Conservation (phyloP, 2,113 vertebrate genomes). For the Nymphicus hollandicus region DNA sequence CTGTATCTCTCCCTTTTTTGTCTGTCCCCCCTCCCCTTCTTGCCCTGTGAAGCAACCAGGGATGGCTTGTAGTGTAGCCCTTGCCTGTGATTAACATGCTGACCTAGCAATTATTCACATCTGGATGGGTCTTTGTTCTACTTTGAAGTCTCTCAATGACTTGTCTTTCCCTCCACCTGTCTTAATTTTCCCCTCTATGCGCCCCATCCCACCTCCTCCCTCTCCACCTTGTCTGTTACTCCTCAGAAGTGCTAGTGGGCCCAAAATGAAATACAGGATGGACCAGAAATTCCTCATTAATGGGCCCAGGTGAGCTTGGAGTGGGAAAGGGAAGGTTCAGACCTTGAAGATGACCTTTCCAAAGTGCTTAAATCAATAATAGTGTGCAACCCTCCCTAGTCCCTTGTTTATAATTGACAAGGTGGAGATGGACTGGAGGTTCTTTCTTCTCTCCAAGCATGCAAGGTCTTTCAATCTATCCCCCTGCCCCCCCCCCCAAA, state of each 20-base stretch:
- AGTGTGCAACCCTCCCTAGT: not conserved
- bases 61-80: not conserved
- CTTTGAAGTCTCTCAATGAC: conserved; percentile 72
- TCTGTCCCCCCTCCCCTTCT: not conserved
- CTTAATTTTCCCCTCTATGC: not conserved
- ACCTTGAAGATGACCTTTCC: conserved; percentile 64
- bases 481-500: not conserved
- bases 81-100: conserved; percentile 68
- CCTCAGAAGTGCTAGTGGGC: conserved; percentile 49
- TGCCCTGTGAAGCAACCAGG: not conserved
- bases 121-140: conserved; percentile 56
- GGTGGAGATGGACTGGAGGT: conserved; percentile 44
- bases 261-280: conserved; percentile 19
- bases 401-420: conserved; percentile 45
- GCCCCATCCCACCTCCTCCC: conserved; percentile 24
- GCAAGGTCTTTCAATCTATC: conserved; percentile 45
- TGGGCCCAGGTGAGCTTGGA: conserved; percentile 65
- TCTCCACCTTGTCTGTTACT: not conserved
- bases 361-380: conserved; percentile 55
- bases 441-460: conserved; percentile 23
- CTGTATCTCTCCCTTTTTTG: not conserved
- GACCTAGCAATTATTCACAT: conserved; percentile 74
- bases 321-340: conserved; percentile 27
- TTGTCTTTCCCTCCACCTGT: conserved; percentile 53
- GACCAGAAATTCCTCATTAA: conserved; percentile 63